Conservation (phyloP, 2,797 vertebrate genomes). For the Falco rusticolus region DNA sequence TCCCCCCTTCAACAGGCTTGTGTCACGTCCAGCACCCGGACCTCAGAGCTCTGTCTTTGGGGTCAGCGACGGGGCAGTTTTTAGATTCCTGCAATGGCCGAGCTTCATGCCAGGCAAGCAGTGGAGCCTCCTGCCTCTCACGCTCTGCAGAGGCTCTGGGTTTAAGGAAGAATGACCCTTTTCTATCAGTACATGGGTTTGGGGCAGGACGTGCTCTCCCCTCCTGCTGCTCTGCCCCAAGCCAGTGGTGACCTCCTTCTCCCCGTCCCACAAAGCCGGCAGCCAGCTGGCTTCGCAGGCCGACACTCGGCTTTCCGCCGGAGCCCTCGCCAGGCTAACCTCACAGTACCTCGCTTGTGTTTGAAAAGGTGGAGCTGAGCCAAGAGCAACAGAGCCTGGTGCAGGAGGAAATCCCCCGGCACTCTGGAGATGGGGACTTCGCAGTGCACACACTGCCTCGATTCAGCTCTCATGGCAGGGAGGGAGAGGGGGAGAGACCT, state of each 20-base stretch:
- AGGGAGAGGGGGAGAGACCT: neutral
- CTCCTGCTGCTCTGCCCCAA: neutral
- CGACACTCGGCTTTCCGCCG: neutral
- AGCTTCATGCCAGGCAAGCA: neutral
- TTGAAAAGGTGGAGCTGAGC: neutral
- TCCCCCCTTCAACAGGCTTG: neutral
- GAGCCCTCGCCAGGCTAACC: slow-evolving; percentile 47
- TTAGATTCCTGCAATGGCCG: rapidly evolving
- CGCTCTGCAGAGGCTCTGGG: rapidly evolving
- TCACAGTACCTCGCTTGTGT: slow-evolving; percentile 68
- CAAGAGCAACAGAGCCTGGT: slow-evolving; percentile 60
- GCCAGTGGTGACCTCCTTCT: slow-evolving; percentile 15
- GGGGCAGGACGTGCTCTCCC: neutral
- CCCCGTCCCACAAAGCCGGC: neutral
- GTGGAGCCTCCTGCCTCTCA: neutral
- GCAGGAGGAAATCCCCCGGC: slow-evolving; percentile 64
- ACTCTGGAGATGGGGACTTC: neutral
- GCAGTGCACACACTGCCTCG: neutral
- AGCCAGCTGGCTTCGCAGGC: slow-evolving; percentile 25
- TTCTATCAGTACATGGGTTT: neutral
- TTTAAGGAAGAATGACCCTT: neutral
- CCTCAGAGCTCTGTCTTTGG: neutral
- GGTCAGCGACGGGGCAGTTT: neutral
- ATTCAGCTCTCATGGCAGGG: neutral
- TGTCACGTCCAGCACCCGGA: neutral